Base-by-base conservation (phyloP, 2,888 invertebrate species). In the Ophonus ardosiacus region DNA sequence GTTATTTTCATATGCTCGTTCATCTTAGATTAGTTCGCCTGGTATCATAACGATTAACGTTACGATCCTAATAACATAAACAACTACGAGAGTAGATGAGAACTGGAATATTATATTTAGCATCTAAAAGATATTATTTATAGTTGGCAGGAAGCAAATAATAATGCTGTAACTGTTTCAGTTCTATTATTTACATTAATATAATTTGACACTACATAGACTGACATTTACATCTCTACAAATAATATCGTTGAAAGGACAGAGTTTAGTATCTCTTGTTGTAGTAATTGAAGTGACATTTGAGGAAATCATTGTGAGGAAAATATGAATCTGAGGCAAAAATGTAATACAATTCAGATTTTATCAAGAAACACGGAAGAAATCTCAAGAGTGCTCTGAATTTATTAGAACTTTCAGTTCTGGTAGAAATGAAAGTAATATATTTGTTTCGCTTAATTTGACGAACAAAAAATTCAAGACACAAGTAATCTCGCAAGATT, bases 351-450 rank as follows among this genome's bases (percentile, higher is more conserved):
- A 68, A 68, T 63, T 21, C 63, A 63, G 63, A 68, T 68, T 31
- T 68, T 68, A 68, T 68, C 38, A 68, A 68, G 68, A 31, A 68
- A 68, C 31, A 31, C 31, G 31, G 31, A 31, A 31, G 31, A 68
- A 38, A 68, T 68, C 68, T 68, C 68, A 24, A 51, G 78, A 21
- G 78, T 57, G 57, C 24, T 78, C 56, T 57, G 78, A 78, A 78
- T 78, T 78, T 78, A 78, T 78, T 57, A 78, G 57, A 56, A 31
- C 21, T 57, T 78, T 31, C 78, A 78, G 24, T 78, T 78, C 56
- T 24, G 18, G 31, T 56, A 18, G 78, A 78, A 78, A 78, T 78
- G 78, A 57, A 78, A 78, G 78, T 56, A 78, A 78, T 78, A 78
- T 57, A 57, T 78, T 78, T 57, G 78, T 78, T 78, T 56, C 24